Percentiles rank a stretch among this genome's conserved stretches.
phyloP scores from a whole-genome alignment of 1,140 invertebrate genomes.

The Pectinophora gossypiella region DNA sequence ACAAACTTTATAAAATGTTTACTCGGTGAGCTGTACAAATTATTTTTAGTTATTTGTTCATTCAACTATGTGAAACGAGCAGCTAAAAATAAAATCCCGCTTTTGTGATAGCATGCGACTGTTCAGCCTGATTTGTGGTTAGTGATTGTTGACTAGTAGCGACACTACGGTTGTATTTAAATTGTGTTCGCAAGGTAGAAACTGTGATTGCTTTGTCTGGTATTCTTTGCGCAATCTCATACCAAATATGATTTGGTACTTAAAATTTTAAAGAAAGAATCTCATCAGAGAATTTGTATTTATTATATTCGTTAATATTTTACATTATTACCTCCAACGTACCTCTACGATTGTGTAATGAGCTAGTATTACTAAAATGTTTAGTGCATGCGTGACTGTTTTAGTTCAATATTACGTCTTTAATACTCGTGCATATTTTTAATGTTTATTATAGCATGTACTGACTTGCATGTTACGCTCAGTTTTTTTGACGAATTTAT shows the following conservation, averaged over 20 bases:
- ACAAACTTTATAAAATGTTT: too few species aligned
- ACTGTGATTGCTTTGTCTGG: neutral
- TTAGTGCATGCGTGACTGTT: neutral
- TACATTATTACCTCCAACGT: too few species aligned
- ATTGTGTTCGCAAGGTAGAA: neutral
- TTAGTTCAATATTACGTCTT: neutral
- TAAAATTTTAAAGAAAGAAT: neutral
- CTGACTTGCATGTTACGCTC: neutral
- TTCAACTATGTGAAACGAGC: neutral
- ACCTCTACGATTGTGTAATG: too few species aligned
- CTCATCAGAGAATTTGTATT: neutral
- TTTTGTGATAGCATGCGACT: slow-evolving; percentile 22
- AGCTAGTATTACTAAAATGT: too few species aligned
- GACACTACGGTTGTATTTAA: slow-evolving; percentile 14
- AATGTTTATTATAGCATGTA: too few species aligned
- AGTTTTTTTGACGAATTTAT: neutral
- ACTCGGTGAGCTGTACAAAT: slow-evolving; percentile 19
- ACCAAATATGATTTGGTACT: neutral
- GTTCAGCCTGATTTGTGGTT: slow-evolving; percentile 16
- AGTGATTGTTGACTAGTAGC: slow-evolving; percentile 14
- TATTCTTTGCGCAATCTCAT: neutral
- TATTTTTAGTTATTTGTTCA: slow-evolving; percentile 2
- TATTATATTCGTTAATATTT: neutral
- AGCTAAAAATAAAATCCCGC: slow-evolving; percentile 5
- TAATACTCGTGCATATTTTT: too few species aligned